Percentiles rank a stretch among this genome's conserved stretches.
Evolutionary conservation across 2,113 vertebrate genomes (phyloP).

Genomic region (Myanophis thanlyinensis): DNA sequence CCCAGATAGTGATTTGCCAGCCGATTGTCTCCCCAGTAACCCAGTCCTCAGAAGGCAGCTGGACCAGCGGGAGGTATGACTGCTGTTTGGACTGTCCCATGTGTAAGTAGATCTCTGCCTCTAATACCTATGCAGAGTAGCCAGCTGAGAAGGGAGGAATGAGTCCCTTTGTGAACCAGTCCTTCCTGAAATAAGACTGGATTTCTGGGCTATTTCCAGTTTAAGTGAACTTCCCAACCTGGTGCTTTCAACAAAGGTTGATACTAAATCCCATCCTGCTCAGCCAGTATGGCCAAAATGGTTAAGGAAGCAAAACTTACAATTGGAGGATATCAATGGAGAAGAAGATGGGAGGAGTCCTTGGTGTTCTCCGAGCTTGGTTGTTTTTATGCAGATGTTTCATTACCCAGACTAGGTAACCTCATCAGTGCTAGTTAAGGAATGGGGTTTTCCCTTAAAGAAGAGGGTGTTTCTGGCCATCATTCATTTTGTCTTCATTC

Average conservation of each 20-base stretch:
- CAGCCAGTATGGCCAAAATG: not conserved
- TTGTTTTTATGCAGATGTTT: not conserved
- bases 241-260: not conserved
- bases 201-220: not conserved
- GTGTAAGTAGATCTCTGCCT: not conserved
- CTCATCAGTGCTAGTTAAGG: not conserved
- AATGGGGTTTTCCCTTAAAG: not conserved
- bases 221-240: not conserved
- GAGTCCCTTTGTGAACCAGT: not conserved
- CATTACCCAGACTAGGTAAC: not conserved
- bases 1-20: not conserved
- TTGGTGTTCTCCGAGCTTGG: not conserved
- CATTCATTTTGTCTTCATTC: not conserved
- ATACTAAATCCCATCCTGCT: not conserved
- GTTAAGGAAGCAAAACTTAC: not conserved
- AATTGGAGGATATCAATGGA: not conserved
- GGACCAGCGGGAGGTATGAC: not conserved
- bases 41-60: constrained; percentile 18
- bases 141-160: not conserved
- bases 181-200: not conserved
- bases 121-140: not conserved
- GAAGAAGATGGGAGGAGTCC: not conserved
- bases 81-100: constrained; percentile 4
- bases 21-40: not conserved
- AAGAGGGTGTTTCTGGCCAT: not conserved